Conservation (phyloP, 2,888 invertebrate genomes). For the Drosophila fungiperda region DNA sequence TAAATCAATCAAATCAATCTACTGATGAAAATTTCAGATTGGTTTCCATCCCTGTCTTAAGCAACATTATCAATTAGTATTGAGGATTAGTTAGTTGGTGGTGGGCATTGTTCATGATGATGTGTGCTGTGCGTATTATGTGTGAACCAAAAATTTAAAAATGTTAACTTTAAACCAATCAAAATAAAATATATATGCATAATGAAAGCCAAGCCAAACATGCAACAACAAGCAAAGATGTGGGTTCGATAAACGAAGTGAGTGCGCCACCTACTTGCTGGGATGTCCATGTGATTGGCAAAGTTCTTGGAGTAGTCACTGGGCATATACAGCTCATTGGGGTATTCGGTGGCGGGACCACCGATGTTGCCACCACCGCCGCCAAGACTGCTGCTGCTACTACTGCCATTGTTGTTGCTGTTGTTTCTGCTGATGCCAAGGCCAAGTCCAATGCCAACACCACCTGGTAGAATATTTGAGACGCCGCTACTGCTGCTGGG, state of each 20-base stretch:
- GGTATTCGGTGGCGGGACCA: slow-evolving; percentile 79
- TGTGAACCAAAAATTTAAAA: slow-evolving; percentile 3
- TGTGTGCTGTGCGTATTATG: slow-evolving; percentile 19
- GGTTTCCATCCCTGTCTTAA: slow-evolving; percentile 49
- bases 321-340: slow-evolving; percentile 84
- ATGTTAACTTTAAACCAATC: slow-evolving; percentile 18
- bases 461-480: slow-evolving; percentile 39
- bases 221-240: slow-evolving; percentile 58
- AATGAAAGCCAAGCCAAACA: slow-evolving; percentile 17
- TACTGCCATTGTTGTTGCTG: slow-evolving; percentile 16
- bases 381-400: slow-evolving; percentile 32
- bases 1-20: slow-evolving; percentile 20
- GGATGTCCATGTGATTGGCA: slow-evolving; percentile 85
- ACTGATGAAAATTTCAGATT: slow-evolving; percentile 21
- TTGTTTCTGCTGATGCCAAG: slow-evolving; percentile 41
- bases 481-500: slow-evolving; percentile 48
- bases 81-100: slow-evolving; percentile 28
- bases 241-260: background rate
- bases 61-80: slow-evolving; percentile 4
- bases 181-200: slow-evolving; percentile 13
- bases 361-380: slow-evolving; percentile 10
- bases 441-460: slow-evolving; percentile 22
- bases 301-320: slow-evolving; percentile 84
- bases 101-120: slow-evolving; percentile 33
- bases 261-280: slow-evolving; percentile 83